These are phyloP conservation scores for Matsumurasca onukii DNA, from an alignment of 1,140 invertebrate species.

Conservation along the genomic window DNA sequence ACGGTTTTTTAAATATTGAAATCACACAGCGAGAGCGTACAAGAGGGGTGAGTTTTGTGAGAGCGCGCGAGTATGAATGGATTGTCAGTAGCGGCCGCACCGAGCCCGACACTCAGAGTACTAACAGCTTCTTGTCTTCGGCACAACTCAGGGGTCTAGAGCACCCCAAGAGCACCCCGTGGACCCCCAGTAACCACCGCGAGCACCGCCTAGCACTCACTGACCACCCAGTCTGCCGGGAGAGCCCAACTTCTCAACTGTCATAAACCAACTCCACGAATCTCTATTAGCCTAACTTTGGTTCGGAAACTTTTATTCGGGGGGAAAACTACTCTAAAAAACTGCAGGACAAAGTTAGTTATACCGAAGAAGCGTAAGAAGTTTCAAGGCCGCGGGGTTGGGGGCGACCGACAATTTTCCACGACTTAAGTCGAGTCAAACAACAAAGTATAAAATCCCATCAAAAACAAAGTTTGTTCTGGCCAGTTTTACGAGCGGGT, in stretches of 20 bases:
- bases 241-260: conserved; percentile 33
- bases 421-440: conserved; percentile 35
- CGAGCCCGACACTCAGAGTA: background rate
- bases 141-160: too few species aligned
- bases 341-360: conserved; percentile 11
- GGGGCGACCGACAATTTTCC: conserved; percentile 28
- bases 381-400: too few species aligned
- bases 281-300: background rate
- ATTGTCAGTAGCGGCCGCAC: background rate
- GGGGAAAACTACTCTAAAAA: conserved; percentile 14
- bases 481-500: conserved; percentile 22
- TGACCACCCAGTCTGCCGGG: background rate
- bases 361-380: background rate
- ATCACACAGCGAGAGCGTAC: too few species aligned
- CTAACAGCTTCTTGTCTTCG: background rate
- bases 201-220: background rate
- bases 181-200: background rate
- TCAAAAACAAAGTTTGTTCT: conserved; percentile 34
- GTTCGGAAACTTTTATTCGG: conserved; percentile 11
- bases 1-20: too few species aligned
- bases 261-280: conserved; percentile 35
- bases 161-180: too few species aligned
- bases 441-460: conserved; percentile 36
- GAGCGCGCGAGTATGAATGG: too few species aligned
- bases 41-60: too few species aligned